These are phyloP conservation scores for Poliocrania exsul DNA, from an alignment of 2,797 vertebrate species.

Conservation along the genomic window DNA sequence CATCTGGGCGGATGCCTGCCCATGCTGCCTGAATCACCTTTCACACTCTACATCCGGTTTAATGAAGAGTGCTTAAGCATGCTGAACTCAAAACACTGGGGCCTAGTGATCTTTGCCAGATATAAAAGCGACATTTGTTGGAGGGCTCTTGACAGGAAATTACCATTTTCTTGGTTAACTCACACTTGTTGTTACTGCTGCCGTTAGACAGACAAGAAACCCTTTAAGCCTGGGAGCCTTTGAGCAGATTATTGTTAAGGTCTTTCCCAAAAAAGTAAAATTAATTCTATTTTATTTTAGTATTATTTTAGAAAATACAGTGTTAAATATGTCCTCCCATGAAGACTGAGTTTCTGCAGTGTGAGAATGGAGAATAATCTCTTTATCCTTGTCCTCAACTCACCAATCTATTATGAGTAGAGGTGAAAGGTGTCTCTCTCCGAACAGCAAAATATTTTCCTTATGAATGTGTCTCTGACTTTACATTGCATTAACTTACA, in stretches of 20 bases:
- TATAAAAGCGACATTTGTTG: conserved; percentile 85
- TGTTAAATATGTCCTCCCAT: conserved; percentile 38
- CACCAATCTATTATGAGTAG: conserved; percentile 21
- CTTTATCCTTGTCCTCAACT: conserved; percentile 64
- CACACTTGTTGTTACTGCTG: conserved; percentile 65
- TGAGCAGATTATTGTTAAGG: conserved; percentile 44
- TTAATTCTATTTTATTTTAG: conserved; percentile 58
- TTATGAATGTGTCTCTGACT: conserved; percentile 65
- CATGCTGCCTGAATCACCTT: conserved; percentile 83
- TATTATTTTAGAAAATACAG: conserved; percentile 68
- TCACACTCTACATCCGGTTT: conserved; percentile 87
- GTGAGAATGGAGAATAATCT: conserved; percentile 66
- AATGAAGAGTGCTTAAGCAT: conserved; percentile 77
- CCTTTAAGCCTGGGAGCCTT: conserved; percentile 47
- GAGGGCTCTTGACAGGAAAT: conserved; percentile 88
- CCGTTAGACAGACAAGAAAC: conserved; percentile 64
- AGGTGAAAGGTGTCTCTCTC: conserved; percentile 69
- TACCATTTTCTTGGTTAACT: conserved; percentile 83
- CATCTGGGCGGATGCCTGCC: conserved; percentile 83
- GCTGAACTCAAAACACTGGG: conserved; percentile 81
- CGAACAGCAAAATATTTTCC: conserved; percentile 76
- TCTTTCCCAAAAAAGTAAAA: conserved; percentile 35
- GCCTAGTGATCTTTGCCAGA: conserved; percentile 81
- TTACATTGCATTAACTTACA: not conserved
- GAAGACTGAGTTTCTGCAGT: conserved; percentile 43